Evolutionary conservation across 2,113 vertebrate genomes (phyloP), one percentile per base, ranked within the genome.

Genomic region (Menidia beryllina): DNA sequence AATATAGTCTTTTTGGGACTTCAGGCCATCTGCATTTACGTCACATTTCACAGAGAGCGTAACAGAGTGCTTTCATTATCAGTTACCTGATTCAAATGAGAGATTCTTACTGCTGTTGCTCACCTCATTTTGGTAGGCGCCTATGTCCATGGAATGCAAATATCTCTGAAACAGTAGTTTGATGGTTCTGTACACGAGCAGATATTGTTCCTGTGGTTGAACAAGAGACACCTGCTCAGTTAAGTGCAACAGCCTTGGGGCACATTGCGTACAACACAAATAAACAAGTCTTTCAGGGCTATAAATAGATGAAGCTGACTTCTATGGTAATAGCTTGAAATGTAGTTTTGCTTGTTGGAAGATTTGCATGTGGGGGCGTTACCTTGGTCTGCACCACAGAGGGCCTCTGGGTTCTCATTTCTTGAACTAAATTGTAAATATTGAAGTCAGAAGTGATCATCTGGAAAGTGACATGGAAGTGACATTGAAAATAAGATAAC

Each of bases 351-450:
- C 75, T 61, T 41, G 51, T 63, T 73, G 15, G 23, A 25, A 34
- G 9, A 41, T 53, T 20, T 63, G 4, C n/a, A n/a, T n/a, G n/a
- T n/a, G n/a, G n/a, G n/a, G n/a, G 30, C 3, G 0, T 24, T 81
- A 98, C 98, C 96, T 97, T 96, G 48, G 97, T 99, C 89, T 99
- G 98, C 83, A 99, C 98, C 20, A 98, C 72, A 1, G 96, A 97
- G 7, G 96, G 95, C 12, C 98, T 94, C 43, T 98, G 97, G 0
- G 94, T 98, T 70, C 98, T 93, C 98, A 99, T 99, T 26, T 95
- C 93, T 79, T 95, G 94, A 65, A 99, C 94, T 80, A 98, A 85
- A 0, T 87, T 79, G 34, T 90, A 98, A 86, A 99, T 86, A 24
- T 77, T 95, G 91, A 99, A 99, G 89, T 96, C 94, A 64, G 94